A percentile compares a stretch with the other conserved stretches of the same genome.
phyloP scores from a whole-genome alignment of 2,888 invertebrate genomes.

The Sussaba pulchella region DNA sequence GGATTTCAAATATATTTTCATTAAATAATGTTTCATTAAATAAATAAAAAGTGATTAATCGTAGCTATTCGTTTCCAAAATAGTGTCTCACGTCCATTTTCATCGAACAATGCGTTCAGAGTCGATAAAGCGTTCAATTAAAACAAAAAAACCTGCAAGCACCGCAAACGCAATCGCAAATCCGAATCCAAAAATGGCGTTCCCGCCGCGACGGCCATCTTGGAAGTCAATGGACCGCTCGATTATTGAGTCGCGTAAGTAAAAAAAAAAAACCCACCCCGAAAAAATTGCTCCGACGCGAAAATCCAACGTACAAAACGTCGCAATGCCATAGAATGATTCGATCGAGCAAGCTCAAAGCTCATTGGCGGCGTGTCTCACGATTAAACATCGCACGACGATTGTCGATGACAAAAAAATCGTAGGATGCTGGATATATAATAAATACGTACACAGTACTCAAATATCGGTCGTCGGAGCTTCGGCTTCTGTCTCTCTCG shows the following conservation, averaged over 20 bases:
- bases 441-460: not conserved
- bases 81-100: too few species aligned
- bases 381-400: not conserved
- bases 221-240: constrained; percentile 25
- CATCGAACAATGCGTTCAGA: too few species aligned
- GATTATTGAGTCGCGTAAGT: constrained; percentile 9
- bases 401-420: too few species aligned
- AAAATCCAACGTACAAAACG: constrained; percentile 43
- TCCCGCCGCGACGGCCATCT: constrained; percentile 48
- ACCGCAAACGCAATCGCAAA: too few species aligned
- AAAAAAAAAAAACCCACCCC: too few species aligned
- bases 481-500: not conserved
- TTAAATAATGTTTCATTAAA: too few species aligned
- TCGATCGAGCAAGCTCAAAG: constrained; percentile 17
- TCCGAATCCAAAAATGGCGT: constrained; percentile 40
- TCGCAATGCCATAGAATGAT: constrained; percentile 51
- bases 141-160: too few species aligned
- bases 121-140: too few species aligned
- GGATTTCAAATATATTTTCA: too few species aligned
- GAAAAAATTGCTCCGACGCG: constrained; percentile 35
- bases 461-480: not conserved
- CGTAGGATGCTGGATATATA: not conserved
- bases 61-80: too few species aligned
- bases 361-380: not conserved
- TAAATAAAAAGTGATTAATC: too few species aligned